phyloP scores from a whole-genome alignment of 1,140 invertebrate genomes.

The Drosophila pallidifrons region DNA sequence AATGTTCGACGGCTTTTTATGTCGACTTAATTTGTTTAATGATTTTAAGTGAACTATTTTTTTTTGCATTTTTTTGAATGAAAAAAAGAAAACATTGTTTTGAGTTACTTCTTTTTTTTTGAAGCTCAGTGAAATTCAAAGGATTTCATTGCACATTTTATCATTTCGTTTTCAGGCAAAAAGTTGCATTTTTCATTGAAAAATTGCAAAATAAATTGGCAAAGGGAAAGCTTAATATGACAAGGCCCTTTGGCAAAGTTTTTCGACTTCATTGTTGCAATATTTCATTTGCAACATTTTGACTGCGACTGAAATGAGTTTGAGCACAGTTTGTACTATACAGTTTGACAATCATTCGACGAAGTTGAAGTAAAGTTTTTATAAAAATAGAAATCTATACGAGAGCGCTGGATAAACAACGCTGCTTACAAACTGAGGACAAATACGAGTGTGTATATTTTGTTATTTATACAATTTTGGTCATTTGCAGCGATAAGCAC shows the following conservation, averaged over 20 bases:
- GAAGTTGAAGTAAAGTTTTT: constrained; percentile 11
- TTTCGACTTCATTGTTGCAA: constrained; percentile 4
- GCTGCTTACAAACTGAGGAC: background rate
- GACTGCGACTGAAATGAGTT: background rate
- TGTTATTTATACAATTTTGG: constrained; percentile 34
- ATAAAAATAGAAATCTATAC: background rate
- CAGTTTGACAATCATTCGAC: background rate
- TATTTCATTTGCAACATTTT: constrained; percentile 5
- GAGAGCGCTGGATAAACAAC: constrained; percentile 14
- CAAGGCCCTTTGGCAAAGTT: constrained; percentile 3
- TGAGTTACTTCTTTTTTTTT: background rate
- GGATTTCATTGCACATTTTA: background rate
- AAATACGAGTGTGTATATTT: background rate
- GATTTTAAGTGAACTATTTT: background rate
- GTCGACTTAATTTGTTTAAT: too few relatives aligned
- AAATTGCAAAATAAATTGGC: background rate
- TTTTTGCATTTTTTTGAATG: background rate
- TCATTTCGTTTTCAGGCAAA: constrained; percentile 3
- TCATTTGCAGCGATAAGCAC: constrained; percentile 64
- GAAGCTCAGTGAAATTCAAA: background rate
- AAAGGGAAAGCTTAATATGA: background rate
- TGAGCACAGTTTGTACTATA: background rate
- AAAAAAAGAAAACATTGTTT: too few relatives aligned
- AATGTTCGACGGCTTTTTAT: too few relatives aligned
- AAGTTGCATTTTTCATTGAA: constrained; percentile 2